phyloP scores from a whole-genome alignment of 2,797 vertebrate genomes.

The Otolemur crassicaudatus region DNA sequence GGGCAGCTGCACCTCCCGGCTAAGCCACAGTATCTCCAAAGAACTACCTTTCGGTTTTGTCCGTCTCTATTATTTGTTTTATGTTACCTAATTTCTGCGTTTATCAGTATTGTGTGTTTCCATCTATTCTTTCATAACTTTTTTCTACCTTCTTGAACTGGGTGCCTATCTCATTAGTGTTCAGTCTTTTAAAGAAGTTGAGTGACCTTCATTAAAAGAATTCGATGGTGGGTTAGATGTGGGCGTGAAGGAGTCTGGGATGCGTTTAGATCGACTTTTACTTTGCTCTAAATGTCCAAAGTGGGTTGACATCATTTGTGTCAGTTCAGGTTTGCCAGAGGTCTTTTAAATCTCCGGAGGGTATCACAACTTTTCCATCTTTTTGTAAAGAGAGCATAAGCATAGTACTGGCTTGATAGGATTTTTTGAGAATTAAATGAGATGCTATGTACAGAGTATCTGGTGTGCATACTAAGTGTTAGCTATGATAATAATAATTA shows the following conservation, averaged over 20 bases:
- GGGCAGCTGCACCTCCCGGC: not conserved
- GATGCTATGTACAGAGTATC: not conserved
- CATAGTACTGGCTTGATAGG: not conserved
- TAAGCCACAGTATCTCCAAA: not conserved
- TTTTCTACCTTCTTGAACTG: not conserved
- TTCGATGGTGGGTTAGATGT: not conserved
- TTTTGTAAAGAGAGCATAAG: not conserved
- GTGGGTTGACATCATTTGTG: not conserved
- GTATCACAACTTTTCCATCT: slow-evolving; percentile 20
- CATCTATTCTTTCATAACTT: not conserved
- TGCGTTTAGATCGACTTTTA: slow-evolving; percentile 3
- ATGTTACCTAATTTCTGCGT: not conserved
- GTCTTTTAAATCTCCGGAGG: not conserved
- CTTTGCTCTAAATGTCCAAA: slow-evolving; percentile 4
- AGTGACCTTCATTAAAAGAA: not conserved
- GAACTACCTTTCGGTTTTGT: not conserved
- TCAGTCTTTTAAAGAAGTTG: not conserved
- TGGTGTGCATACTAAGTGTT: not conserved
- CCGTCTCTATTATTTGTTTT: not conserved
- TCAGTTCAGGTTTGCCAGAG: slow-evolving; percentile 10
- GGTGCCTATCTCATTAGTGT: slow-evolving; percentile 1
- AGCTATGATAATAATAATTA: not conserved
- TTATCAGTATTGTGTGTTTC: not conserved
- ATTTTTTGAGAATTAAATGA: slow-evolving; percentile 53
- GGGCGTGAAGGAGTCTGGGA: not conserved